phyloP scores from a whole-genome alignment of 2,113 vertebrate species.

The Epinephelus fuscoguttatus region DNA sequence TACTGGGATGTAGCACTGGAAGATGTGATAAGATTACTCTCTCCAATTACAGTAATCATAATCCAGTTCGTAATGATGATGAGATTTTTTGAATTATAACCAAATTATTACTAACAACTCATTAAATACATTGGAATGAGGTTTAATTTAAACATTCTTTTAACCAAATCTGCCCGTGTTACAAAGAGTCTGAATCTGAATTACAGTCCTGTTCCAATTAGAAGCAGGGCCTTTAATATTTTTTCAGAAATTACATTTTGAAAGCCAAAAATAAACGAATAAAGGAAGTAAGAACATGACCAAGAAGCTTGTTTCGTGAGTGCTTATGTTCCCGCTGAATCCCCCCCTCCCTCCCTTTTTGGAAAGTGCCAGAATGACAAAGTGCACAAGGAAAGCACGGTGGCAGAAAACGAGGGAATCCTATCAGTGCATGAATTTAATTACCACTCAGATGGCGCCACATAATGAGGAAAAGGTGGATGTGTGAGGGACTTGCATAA shows the following conservation, averaged over 20 bases:
- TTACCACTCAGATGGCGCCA: constrained; percentile 84
- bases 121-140: background rate
- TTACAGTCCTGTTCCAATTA: background rate
- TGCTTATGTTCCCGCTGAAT: constrained; percentile 26
- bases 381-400: constrained; percentile 80
- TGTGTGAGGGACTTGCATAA: constrained; percentile 78
- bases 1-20: background rate
- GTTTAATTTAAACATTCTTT: background rate
- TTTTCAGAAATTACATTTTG: background rate
- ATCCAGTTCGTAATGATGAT: background rate
- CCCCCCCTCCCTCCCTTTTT: constrained; percentile 63
- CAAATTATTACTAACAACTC: constrained; percentile 1
- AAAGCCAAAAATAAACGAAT: background rate
- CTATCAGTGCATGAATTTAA: constrained; percentile 87
- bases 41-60: background rate
- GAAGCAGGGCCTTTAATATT: background rate
- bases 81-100: constrained; percentile 7
- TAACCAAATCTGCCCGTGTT: background rate
- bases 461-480: constrained; percentile 83
- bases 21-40: constrained; percentile 29
- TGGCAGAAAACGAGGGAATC: constrained; percentile 87
- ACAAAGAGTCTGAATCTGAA: background rate
- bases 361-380: constrained; percentile 88
- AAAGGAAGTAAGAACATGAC: constrained; percentile 9
- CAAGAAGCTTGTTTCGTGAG: background rate